Conservation (phyloP, 1,140 invertebrate species). For the Philopotamus ludificatus region DNA sequence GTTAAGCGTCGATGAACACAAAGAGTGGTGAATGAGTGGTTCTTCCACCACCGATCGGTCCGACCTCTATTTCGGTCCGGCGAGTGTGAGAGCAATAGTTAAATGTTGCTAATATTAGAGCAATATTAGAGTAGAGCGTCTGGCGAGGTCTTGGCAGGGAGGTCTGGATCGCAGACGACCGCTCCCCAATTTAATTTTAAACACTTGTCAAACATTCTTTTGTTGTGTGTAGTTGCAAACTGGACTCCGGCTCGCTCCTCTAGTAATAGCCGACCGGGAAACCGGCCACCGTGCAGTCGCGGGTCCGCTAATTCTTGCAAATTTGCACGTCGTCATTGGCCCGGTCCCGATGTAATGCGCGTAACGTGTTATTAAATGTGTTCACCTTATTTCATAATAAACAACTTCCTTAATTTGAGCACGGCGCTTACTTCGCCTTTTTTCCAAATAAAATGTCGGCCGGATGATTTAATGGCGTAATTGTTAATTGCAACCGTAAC, state of each 20-base stretch:
- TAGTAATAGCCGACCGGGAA: no score
- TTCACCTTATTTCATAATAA: no score
- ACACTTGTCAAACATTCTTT: conserved; percentile 26
- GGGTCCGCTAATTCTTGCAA: no score
- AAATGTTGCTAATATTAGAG: conserved; percentile 18
- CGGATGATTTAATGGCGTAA: no score
- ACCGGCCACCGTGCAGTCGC: no score
- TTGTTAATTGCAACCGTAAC: no score
- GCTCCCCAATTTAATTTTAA: conserved; percentile 19
- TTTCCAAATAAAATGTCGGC: no score
- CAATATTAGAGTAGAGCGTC: conserved; percentile 15
- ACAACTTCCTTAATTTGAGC: no score
- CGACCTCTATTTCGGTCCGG: conserved; percentile 13
- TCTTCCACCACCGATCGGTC: neutral
- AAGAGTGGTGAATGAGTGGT: conserved; percentile 9
- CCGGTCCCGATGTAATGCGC: no score
- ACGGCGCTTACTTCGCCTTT: no score
- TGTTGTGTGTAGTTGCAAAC: conserved; percentile 7
- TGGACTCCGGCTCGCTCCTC: neutral
- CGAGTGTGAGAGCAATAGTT: conserved; percentile 16
- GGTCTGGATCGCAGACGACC: conserved; percentile 19
- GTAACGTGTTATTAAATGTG: no score
- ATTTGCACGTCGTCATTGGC: no score
- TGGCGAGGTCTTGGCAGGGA: conserved; percentile 17
- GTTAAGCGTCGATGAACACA: neutral